Conservation (phyloP, 2,888 invertebrate species). For the Tiliacea citrago region DNA sequence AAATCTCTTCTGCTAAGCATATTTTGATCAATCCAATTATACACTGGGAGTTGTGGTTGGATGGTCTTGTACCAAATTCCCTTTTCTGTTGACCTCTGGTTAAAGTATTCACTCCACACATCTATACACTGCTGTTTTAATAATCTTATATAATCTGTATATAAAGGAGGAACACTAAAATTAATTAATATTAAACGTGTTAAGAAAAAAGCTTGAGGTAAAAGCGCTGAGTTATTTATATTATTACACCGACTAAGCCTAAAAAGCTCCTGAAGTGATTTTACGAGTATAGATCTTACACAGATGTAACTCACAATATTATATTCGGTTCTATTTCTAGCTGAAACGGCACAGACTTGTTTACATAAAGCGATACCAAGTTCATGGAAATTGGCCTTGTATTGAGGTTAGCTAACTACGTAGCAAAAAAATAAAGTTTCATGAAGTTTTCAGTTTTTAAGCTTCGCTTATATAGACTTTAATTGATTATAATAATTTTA, state of each 20-base stretch:
- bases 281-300: constrained; percentile 17
- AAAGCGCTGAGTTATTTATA: neutral
- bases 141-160: too few species aligned
- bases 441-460: constrained; percentile 8
- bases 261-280: constrained; percentile 5
- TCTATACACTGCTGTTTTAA: too few species aligned
- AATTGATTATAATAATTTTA: neutral
- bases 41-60: too few species aligned
- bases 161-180: too few species aligned
- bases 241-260: neutral
- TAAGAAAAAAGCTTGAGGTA: neutral
- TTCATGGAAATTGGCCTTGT: constrained; percentile 52
- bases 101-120: too few species aligned
- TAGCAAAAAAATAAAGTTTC: constrained; percentile 3
- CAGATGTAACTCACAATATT: constrained; percentile 28
- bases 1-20: too few species aligned
- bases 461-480: neutral
- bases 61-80: too few species aligned
- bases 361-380: constrained; percentile 53
- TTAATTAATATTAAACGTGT: neutral
- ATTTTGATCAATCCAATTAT: too few species aligned
- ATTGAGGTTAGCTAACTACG: constrained; percentile 8
- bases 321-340: constrained; percentile 49
- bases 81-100: too few species aligned
- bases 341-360: constrained; percentile 42